A percentile compares a stretch with the other conserved stretches of the same genome.
Conservation (phyloP, 92 coral and sea anemone genomes). For the Actinernus sp. region DNA sequence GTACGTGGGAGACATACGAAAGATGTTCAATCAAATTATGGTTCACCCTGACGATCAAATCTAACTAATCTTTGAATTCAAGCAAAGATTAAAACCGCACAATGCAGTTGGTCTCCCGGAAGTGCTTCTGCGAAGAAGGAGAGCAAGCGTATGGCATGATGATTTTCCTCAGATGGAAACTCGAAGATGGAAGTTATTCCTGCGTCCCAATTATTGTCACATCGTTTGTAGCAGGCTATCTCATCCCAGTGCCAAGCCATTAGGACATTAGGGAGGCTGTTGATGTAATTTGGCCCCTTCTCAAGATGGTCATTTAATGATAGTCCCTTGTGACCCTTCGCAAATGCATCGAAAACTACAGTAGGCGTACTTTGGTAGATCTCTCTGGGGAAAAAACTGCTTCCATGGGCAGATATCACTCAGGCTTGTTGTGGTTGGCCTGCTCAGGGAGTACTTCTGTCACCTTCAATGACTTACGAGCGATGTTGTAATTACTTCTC, state of each 20-base stretch:
- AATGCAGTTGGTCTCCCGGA: neutral
- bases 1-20: slow-evolving; percentile 77
- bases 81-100: slow-evolving; percentile 7
- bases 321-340: slow-evolving; percentile 43
- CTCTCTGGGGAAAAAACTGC: slow-evolving; percentile 52
- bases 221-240: slow-evolving; percentile 25
- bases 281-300: slow-evolving; percentile 63
- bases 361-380: slow-evolving; percentile 47
- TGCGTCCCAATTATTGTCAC: slow-evolving; percentile 47
- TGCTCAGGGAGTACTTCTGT: too few species aligned
- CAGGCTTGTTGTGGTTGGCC: too few species aligned
- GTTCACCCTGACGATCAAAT: slow-evolving; percentile 72
- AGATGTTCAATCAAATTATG: slow-evolving; percentile 57
- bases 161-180: slow-evolving; percentile 6
- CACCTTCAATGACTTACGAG: too few species aligned
- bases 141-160: slow-evolving; percentile 2
- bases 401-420: too few species aligned
- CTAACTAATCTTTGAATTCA: slow-evolving; percentile 12
- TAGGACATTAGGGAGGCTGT: slow-evolving; percentile 25
- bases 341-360: slow-evolving; percentile 49
- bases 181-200: slow-evolving; percentile 1
- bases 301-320: slow-evolving; percentile 59
- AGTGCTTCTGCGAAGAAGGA: neutral
- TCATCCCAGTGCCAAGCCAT: slow-evolving; percentile 51
- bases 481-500: slow-evolving; percentile 58